Evolutionary conservation across 2,113 vertebrate genomes (phyloP).

Genomic region (Vulpes vulpes): DNA sequence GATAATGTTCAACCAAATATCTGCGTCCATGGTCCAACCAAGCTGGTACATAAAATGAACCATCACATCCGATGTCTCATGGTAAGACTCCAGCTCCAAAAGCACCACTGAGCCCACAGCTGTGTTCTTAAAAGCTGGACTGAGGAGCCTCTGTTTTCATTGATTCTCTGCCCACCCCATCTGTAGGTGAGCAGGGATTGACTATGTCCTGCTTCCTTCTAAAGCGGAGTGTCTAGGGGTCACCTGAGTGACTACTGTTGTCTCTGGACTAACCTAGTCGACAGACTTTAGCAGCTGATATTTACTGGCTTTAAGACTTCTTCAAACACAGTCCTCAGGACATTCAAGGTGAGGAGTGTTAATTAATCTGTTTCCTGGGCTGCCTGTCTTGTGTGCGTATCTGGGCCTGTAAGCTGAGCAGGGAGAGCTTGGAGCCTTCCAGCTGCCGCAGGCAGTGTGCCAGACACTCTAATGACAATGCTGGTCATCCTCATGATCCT

Average conservation of each 20-base stretch:
- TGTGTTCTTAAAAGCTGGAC: neutral
- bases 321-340: neutral
- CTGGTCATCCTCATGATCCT: neutral
- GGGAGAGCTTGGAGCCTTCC: neutral
- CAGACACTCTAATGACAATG: neutral
- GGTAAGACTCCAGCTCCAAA: neutral
- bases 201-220: neutral
- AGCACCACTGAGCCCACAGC: neutral
- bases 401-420: neutral
- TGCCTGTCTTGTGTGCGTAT: neutral
- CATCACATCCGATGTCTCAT: no score
- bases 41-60: neutral
- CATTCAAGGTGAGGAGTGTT: neutral
- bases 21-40: neutral
- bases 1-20: neutral
- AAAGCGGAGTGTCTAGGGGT: neutral
- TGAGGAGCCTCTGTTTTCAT: neutral
- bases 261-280: neutral
- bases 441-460: fast-evolving
- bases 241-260: neutral
- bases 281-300: neutral
- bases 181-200: neutral
- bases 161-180: neutral
- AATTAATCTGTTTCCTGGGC: neutral
- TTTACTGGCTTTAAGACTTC: neutral